Conservation (phyloP, 2,888 invertebrate species). For the Torymus tubicola region DNA sequence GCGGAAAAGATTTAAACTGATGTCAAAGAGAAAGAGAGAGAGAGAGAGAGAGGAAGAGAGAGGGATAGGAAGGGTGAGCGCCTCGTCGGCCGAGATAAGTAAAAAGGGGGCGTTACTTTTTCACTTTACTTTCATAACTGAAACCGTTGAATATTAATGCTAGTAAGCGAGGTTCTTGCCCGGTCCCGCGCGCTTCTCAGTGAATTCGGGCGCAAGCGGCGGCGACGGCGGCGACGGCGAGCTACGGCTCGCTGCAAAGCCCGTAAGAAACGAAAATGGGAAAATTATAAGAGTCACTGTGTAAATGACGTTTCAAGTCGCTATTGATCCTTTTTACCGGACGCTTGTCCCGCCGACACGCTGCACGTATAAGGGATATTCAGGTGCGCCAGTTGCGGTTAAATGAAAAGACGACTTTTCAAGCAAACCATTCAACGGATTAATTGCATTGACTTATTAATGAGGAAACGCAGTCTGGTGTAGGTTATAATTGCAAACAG, state of each 20-base stretch:
- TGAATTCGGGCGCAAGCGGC: constrained; percentile 9
- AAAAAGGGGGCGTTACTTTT: constrained; percentile 70
- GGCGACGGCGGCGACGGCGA: constrained; percentile 47
- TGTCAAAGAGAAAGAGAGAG: neutral
- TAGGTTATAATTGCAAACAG: too few species aligned
- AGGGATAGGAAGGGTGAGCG: constrained; percentile 48
- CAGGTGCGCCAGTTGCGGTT: neutral
- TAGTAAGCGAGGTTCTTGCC: constrained; percentile 64
- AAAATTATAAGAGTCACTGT: constrained; percentile 73
- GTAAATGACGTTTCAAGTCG: constrained; percentile 67
- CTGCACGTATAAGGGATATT: neutral
- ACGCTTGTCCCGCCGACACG: neutral
- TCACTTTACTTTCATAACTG: constrained; percentile 76
- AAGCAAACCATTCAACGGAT: constrained; percentile 12
- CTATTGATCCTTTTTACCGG: constrained; percentile 37
- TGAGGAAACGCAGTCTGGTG: neutral
- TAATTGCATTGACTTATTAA: constrained; percentile 30
- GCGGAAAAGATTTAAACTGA: neutral
- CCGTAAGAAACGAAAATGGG: constrained; percentile 70
- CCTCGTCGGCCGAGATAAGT: constrained; percentile 44
- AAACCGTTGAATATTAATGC: constrained; percentile 75
- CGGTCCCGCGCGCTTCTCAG: constrained; percentile 33
- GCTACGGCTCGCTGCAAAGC: constrained; percentile 58
- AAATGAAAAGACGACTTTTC: constrained; percentile 11
- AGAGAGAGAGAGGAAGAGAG: constrained; percentile 44